Percentiles rank a stretch among this genome's conserved stretches.
phyloP scores from a whole-genome alignment of 2,888 invertebrate genomes.

The Rhagium mordax region DNA sequence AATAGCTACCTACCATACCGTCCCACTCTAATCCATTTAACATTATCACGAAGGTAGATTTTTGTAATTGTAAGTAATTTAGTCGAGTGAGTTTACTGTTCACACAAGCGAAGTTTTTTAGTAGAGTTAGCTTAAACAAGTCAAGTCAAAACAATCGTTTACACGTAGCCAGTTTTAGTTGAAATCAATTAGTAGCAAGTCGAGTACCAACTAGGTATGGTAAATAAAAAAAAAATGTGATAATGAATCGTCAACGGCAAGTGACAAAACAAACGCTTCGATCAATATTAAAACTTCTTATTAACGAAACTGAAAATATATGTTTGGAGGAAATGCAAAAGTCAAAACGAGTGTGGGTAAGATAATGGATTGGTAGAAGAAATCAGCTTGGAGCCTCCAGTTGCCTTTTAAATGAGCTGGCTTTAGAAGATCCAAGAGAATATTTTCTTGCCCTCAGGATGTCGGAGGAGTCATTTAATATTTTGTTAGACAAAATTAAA shows the following conservation, averaged over 20 bases:
- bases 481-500: not conserved
- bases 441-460: conserved; percentile 6
- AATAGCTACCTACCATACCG: too few relatives aligned
- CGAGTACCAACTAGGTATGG: too few relatives aligned
- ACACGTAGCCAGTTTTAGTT: too few relatives aligned
- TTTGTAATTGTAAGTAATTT: too few relatives aligned
- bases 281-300: conserved; percentile 5
- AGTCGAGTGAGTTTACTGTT: too few relatives aligned
- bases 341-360: not conserved
- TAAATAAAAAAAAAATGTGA: not conserved
- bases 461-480: conserved; percentile 7
- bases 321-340: not conserved
- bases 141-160: too few relatives aligned
- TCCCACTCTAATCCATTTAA: too few relatives aligned
- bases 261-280: not conserved
- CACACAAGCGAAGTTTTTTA: too few relatives aligned
- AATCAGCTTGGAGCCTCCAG: conserved; percentile 3
- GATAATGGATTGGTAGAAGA: not conserved
- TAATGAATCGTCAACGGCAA: not conserved
- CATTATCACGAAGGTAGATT: too few relatives aligned
- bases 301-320: not conserved
- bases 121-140: too few relatives aligned
- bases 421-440: conserved; percentile 10
- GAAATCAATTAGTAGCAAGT: too few relatives aligned
- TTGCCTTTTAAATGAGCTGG: conserved; percentile 14